phyloP scores from a whole-genome alignment of 2,888 invertebrate genomes.

The Leptopilina syphax region DNA sequence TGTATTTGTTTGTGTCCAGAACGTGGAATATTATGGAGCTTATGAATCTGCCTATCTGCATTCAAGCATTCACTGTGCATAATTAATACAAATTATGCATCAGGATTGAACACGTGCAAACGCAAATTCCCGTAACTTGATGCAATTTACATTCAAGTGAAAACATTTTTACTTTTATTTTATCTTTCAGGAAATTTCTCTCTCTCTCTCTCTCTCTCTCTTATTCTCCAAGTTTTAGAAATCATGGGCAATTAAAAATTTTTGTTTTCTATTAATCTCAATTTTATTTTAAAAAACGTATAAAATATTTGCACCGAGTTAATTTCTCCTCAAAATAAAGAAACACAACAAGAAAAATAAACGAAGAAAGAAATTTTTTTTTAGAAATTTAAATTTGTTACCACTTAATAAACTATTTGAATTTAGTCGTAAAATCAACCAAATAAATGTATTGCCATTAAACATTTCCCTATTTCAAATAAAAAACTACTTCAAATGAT shows the following conservation, averaged over 20 bases:
- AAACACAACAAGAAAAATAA: no score
- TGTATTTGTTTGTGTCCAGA: slow-evolving; percentile 4
- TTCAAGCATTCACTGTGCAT: slow-evolving; percentile 50
- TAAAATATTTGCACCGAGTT: no score
- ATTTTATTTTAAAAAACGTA: no score
- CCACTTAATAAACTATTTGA: no score
- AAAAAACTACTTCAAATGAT: no score
- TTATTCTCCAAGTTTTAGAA: neutral
- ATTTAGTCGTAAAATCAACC: no score
- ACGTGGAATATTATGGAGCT: slow-evolving; percentile 27
- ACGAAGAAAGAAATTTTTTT: no score
- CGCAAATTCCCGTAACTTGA: slow-evolving; percentile 40
- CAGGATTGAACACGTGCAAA: slow-evolving; percentile 54
- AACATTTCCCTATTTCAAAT: no score
- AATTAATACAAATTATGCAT: slow-evolving; percentile 65
- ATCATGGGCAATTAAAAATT: neutral
- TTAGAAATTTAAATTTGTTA: no score
- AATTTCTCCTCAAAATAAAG: no score
- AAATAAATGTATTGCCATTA: no score
- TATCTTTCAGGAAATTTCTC: neutral
- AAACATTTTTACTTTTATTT: slow-evolving; percentile 5
- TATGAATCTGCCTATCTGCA: slow-evolving; percentile 30
- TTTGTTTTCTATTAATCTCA: neutral
- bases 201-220: no score
- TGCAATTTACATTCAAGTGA: slow-evolving; percentile 34